Evolutionary conservation across 2,113 vertebrate species (phyloP).

Genomic region (Corythaixoides concolor): DNA sequence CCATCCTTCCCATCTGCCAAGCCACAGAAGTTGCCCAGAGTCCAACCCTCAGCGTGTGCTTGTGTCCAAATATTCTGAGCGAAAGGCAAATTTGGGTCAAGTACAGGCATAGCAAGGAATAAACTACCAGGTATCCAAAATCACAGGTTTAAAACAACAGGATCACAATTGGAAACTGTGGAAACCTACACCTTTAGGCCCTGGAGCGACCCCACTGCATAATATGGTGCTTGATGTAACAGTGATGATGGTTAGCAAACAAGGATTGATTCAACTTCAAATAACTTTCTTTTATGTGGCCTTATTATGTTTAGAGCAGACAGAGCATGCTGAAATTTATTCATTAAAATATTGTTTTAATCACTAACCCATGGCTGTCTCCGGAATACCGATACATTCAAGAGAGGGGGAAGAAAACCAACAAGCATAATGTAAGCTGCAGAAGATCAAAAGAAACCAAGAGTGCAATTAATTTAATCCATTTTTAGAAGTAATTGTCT

Average conservation of each 20-base stretch:
- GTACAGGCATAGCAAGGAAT: not conserved
- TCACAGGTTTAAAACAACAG: not conserved
- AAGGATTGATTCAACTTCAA: not conserved
- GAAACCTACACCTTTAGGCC: not conserved
- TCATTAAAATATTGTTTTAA: constrained; percentile 27
- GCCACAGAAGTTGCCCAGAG: not conserved
- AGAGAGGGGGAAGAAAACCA: constrained; percentile 17
- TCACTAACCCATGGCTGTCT: not conserved
- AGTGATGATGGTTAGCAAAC: not conserved
- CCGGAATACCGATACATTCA: not conserved
- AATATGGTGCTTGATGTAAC: not conserved
- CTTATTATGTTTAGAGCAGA: not conserved
- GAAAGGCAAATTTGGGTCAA: not conserved
- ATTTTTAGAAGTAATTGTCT: constrained; percentile 65
- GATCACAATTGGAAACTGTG: not conserved
- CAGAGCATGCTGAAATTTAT: not conserved
- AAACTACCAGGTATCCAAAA: not conserved
- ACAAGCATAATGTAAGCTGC: constrained; percentile 21
- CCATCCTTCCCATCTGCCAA: not conserved
- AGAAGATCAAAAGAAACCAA: constrained; percentile 63
- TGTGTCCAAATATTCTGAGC: not conserved
- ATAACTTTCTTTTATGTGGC: not conserved
- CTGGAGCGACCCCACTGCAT: not conserved
- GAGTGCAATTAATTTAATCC: constrained; percentile 60
- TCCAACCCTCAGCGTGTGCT: rapidly evolving